phyloP scores from a whole-genome alignment of 2,797 vertebrate genomes.

The Huso huso region DNA sequence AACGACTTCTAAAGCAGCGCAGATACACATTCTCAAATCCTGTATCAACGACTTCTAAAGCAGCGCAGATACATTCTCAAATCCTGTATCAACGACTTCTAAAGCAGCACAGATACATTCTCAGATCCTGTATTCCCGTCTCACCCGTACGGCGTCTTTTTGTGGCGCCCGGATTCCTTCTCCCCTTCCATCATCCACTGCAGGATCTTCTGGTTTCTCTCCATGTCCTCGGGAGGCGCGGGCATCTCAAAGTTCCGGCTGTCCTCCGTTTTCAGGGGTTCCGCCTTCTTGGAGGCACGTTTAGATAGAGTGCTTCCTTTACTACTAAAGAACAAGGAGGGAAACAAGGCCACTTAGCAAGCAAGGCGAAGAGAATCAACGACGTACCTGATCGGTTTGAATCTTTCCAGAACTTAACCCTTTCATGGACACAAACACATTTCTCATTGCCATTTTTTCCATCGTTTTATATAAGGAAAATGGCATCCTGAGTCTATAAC shows the following conservation, averaged over 20 bases:
- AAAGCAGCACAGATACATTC: background rate
- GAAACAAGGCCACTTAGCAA: constrained; percentile 6
- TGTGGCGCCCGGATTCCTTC: constrained; percentile 83
- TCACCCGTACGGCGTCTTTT: constrained; percentile 82
- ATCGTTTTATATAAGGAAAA: no score
- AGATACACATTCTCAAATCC: background rate
- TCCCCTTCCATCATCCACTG: constrained; percentile 97
- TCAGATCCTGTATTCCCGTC: constrained; percentile 15
- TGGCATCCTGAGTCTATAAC: no score
- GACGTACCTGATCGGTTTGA: background rate
- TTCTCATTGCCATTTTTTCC: no score
- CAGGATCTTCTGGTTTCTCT: constrained; percentile 92
- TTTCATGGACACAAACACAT: no score
- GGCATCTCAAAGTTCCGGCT: constrained; percentile 57
- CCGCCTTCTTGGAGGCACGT: constrained; percentile 71
- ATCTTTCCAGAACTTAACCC: no score
- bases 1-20: constrained; percentile 4
- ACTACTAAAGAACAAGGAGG: constrained; percentile 51
- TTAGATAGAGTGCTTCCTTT: constrained; percentile 70
- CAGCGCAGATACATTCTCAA: background rate
- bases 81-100: constrained; percentile 7
- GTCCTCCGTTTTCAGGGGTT: constrained; percentile 64
- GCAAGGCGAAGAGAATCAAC: background rate
- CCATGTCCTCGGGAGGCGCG: constrained; percentile 70
- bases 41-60: no score